These are phyloP conservation scores for Toxotes lorentzi DNA, from an alignment of 2,797 vertebrate species.

Conservation along the genomic window DNA sequence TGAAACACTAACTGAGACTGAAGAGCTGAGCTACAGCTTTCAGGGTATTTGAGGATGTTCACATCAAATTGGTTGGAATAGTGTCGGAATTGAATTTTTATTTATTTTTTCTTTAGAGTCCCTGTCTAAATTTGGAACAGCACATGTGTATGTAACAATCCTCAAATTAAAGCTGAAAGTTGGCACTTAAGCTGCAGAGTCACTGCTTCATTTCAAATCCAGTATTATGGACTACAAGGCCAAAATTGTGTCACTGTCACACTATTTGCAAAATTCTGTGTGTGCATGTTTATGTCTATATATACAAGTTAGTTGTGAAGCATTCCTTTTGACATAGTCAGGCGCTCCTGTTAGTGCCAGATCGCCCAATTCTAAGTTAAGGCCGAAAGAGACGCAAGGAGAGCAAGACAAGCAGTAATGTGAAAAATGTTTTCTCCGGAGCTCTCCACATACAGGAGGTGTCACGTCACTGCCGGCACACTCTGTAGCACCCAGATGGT, in stretches of 20 bases:
- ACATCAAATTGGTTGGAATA: conserved; percentile 4
- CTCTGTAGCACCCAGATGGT: conserved; percentile 59
- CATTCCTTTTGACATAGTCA: background rate
- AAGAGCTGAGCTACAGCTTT: background rate
- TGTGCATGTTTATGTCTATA: background rate
- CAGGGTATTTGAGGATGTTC: background rate
- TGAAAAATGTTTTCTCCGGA: conserved; percentile 6
- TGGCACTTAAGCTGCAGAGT: conserved; percentile 4
- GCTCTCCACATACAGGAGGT: conserved; percentile 37
- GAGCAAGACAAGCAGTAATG: background rate
- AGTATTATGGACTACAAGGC: background rate
- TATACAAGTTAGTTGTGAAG: background rate
- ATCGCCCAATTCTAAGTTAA: background rate
- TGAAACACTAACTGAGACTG: background rate
- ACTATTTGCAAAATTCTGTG: conserved; percentile 1
- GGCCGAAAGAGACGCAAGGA: background rate
- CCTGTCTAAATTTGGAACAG: background rate
- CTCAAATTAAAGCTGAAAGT: background rate
- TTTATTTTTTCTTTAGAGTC: background rate
- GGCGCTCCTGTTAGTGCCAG: background rate
- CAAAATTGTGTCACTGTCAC: background rate
- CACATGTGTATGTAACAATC: background rate
- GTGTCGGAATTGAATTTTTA: background rate
- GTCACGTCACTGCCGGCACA: conserved; percentile 42
- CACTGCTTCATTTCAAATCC: conserved; percentile 16